phyloP scores from a whole-genome alignment of 2,888 invertebrate species.

The Amiota communis region DNA sequence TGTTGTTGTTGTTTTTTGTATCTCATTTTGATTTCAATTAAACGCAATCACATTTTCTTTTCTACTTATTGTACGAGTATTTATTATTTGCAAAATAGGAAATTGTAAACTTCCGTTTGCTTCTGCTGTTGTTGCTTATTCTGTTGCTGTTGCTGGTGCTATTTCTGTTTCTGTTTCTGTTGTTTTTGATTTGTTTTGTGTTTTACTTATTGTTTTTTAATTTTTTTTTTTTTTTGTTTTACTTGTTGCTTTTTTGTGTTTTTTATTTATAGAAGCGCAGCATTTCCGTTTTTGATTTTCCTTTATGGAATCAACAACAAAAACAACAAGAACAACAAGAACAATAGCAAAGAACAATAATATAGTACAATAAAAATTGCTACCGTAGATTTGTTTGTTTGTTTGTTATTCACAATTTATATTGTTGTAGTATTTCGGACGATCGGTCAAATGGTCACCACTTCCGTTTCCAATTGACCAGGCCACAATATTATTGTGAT shows the following conservation, averaged over 20 bases:
- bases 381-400: background rate
- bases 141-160: background rate
- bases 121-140: constrained; percentile 44
- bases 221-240: constrained; percentile 21
- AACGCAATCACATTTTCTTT: constrained; percentile 17
- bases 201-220: background rate
- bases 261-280: constrained; percentile 56
- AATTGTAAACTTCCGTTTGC: constrained; percentile 64
- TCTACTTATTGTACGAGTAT: constrained; percentile 50
- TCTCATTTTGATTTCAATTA: constrained; percentile 24
- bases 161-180: background rate
- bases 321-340: too few relatives aligned
- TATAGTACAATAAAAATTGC: background rate
- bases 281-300: constrained; percentile 55
- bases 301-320: constrained; percentile 24
- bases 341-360: too few relatives aligned
- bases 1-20: constrained; percentile 8
- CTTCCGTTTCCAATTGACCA: constrained; percentile 62
- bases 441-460: constrained; percentile 50
- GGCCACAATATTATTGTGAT: constrained; percentile 26
- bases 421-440: background rate
- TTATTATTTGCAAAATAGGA: constrained; percentile 60
- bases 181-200: background rate
- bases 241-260: constrained; percentile 44
- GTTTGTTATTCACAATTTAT: constrained; percentile 30